Conservation (phyloP, 2,113 vertebrate species). For the Anas platyrhynchos region DNA sequence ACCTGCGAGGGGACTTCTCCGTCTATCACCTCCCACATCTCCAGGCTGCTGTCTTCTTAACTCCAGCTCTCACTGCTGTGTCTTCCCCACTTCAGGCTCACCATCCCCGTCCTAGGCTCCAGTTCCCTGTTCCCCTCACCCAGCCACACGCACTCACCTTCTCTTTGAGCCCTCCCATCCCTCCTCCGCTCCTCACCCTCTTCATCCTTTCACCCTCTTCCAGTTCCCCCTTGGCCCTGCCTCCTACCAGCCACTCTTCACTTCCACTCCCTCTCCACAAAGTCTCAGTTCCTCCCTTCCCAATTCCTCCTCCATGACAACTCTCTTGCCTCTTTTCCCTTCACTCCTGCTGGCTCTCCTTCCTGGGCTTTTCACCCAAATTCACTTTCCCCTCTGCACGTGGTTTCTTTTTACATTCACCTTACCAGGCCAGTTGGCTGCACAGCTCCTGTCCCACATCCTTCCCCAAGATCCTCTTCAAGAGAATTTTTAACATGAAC, state of each 20-base stretch:
- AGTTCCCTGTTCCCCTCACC: not conserved
- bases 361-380: not conserved
- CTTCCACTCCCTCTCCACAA: not conserved
- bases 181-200: not conserved
- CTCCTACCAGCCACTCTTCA: not conserved
- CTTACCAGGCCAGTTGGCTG: not conserved
- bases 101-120: not conserved
- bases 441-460: not conserved
- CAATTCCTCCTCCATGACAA: not conserved
- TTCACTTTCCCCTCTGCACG: not conserved
- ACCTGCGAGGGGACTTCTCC: not conserved
- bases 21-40: constrained; percentile 13
- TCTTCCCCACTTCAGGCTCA: not conserved
- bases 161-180: not conserved
- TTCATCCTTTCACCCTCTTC: not conserved
- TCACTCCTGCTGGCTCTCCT: not conserved
- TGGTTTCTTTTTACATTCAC: not conserved
- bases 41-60: not conserved
- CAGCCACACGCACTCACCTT: not conserved
- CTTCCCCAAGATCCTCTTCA: not conserved
- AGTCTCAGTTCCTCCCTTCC: not conserved
- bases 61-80: not conserved
- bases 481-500: not conserved
- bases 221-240: not conserved
- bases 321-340: not conserved